Conservation (phyloP, 2,113 vertebrate species). For the Bungarus multicinctus region DNA sequence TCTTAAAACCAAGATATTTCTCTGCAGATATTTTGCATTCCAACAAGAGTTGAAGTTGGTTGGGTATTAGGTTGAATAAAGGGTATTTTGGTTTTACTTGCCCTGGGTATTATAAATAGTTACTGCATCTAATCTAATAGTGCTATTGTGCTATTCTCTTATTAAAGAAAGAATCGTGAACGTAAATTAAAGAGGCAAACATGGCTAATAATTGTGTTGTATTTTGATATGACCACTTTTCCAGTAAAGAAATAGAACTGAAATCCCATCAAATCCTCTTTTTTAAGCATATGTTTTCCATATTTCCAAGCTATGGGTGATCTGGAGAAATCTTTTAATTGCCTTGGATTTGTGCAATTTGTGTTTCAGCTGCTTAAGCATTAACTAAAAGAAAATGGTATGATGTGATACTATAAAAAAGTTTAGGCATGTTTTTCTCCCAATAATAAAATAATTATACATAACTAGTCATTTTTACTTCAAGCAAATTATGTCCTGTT, state of each 20-base stretch:
- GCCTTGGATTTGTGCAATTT: conserved; percentile 52
- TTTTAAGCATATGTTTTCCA: conserved; percentile 20
- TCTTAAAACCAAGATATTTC: not conserved
- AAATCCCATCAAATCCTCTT: not conserved
- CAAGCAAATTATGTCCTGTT: conserved; percentile 61
- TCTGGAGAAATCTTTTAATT: conserved; percentile 53
- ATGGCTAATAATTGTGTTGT: not conserved
- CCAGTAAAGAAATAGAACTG: not conserved
- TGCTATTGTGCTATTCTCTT: not conserved
- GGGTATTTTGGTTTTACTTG: not conserved
- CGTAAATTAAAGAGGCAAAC: not conserved
- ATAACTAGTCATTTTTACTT: conserved; percentile 63
- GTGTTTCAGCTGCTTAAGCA: conserved; percentile 44
- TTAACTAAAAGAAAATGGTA: conserved; percentile 51
- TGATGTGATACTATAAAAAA: conserved; percentile 37
- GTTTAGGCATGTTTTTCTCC: conserved; percentile 25
- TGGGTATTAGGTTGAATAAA: not conserved
- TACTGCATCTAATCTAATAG: not conserved
- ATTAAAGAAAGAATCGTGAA: not conserved
- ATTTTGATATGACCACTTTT: not conserved
- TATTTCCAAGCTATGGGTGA: conserved; percentile 44
- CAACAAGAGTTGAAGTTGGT: not conserved
- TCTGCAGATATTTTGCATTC: not conserved
- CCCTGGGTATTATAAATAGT: not conserved
- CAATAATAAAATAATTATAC: conserved; percentile 62